A percentile compares a stretch with the other conserved stretches of the same genome.
Conservation (phyloP, 2,888 invertebrate species). For the Altica lythri region DNA sequence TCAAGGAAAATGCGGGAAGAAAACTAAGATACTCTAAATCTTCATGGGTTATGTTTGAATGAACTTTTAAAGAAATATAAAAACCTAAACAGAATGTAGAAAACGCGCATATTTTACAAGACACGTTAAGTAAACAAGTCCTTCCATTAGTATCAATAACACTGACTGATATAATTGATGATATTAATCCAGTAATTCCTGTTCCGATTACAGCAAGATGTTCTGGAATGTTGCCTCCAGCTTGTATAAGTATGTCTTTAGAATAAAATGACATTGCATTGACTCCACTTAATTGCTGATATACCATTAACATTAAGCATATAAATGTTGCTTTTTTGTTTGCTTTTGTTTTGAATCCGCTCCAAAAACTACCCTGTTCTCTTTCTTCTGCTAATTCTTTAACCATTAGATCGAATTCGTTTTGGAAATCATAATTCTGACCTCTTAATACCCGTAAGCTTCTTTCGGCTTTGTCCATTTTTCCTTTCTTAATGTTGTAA, state of each 20-base stretch:
- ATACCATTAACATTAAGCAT: conserved; percentile 15
- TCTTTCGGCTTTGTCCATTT: conserved; percentile 66
- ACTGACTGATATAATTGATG: conserved; percentile 1
- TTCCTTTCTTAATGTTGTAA: conserved; percentile 66
- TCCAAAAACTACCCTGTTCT: not conserved
- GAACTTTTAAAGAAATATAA: conserved; percentile 14
- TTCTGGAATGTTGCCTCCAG: conserved; percentile 1
- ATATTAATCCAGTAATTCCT: conserved; percentile 5
- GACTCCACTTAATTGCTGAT: conserved; percentile 17
- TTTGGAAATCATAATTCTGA: conserved; percentile 62
- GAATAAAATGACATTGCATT: conserved; percentile 16
- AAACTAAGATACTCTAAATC: conserved; percentile 56
- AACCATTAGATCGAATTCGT: conserved; percentile 66
- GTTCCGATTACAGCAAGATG: conserved; percentile 9
- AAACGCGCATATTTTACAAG: conserved; percentile 44
- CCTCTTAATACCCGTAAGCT: conserved; percentile 75
- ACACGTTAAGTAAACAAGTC: conserved; percentile 5
- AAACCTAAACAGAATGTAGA: conserved; percentile 62
- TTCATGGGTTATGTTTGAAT: conserved; percentile 44
- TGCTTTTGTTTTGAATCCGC: conserved; percentile 50
- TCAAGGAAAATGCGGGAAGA: conserved; percentile 72
- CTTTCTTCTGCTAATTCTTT: conserved; percentile 33
- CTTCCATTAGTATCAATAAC: conserved; percentile 15
- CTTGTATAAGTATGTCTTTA: conserved; percentile 8
- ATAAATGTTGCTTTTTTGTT: conserved; percentile 9